Conservation (phyloP, 64 coral and sea anemone genomes). For the Anthopleura sola region DNA sequence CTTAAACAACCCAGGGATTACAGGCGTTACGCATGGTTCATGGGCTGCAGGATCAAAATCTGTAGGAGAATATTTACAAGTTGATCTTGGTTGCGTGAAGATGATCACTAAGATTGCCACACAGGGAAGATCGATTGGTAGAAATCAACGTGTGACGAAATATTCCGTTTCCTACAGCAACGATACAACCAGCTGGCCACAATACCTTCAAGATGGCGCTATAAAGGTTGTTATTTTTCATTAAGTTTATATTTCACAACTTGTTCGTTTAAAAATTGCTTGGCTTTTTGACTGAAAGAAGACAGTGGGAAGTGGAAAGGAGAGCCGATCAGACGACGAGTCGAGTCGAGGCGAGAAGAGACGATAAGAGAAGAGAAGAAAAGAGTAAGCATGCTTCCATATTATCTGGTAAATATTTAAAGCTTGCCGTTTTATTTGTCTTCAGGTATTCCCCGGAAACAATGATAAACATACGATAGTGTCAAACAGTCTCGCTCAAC, state of each 20-base stretch:
- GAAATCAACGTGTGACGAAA: background rate
- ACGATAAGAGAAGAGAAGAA: too few relatives aligned
- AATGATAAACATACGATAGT: background rate
- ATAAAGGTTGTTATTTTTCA: background rate
- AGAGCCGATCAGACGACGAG: too few relatives aligned
- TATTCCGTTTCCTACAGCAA: background rate
- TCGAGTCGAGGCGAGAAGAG: too few relatives aligned
- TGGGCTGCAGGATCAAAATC: background rate
- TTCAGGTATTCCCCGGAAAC: background rate
- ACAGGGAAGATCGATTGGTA: background rate
- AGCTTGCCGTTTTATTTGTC: background rate
- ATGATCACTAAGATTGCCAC: conserved; percentile 3
- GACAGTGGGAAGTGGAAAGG: too few relatives aligned
- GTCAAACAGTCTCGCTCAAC: background rate
- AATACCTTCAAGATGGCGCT: background rate
- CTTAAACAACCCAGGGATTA: background rate
- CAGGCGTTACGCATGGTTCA: background rate
- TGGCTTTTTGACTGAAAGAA: too few relatives aligned
- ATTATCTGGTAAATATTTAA: too few relatives aligned
- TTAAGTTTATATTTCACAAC: too few relatives aligned
- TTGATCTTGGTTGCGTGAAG: background rate
- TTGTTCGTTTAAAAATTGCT: too few relatives aligned
- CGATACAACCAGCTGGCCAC: background rate
- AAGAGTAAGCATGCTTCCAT: too few relatives aligned
- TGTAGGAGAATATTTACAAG: background rate